Conservation (phyloP, 1,140 invertebrate genomes). For the Prorops nasuta region DNA sequence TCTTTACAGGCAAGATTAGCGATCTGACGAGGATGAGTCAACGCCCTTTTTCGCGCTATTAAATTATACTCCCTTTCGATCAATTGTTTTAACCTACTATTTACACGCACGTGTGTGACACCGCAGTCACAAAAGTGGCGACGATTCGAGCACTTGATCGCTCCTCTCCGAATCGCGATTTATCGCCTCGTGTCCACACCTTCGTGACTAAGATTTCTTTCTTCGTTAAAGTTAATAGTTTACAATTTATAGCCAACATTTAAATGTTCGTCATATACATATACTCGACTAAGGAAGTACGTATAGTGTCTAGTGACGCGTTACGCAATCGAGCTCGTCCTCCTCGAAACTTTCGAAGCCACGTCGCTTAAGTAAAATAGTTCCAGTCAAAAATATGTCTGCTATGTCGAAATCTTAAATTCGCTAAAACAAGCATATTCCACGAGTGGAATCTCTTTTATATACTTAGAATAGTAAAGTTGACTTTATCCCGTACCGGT, state of each 20-base stretch:
- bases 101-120: constrained; percentile 25
- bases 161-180: neutral
- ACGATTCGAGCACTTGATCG: too few relatives aligned
- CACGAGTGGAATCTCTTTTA: neutral
- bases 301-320: constrained; percentile 18
- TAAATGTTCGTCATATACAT: constrained; percentile 21
- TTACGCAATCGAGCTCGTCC: constrained; percentile 8
- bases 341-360: constrained; percentile 7
- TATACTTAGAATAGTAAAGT: too few relatives aligned
- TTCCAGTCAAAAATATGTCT: constrained; percentile 40
- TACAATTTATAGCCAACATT: constrained; percentile 38
- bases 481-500: too few relatives aligned
- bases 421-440: constrained; percentile 13
- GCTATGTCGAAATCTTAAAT: constrained; percentile 28
- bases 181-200: neutral
- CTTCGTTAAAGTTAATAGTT: constrained; percentile 34
- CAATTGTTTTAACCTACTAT: constrained; percentile 30
- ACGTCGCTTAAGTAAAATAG: constrained; percentile 34
- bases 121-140: too few relatives aligned
- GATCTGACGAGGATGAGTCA: constrained; percentile 7
- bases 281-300: constrained; percentile 23
- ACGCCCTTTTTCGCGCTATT: constrained; percentile 2
- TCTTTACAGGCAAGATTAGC: constrained; percentile 11
- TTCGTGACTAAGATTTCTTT: neutral
- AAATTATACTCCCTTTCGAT: too few relatives aligned